These are phyloP conservation scores for Apis florea DNA, from an alignment of 1,140 invertebrate species.

Conservation along the genomic window DNA sequence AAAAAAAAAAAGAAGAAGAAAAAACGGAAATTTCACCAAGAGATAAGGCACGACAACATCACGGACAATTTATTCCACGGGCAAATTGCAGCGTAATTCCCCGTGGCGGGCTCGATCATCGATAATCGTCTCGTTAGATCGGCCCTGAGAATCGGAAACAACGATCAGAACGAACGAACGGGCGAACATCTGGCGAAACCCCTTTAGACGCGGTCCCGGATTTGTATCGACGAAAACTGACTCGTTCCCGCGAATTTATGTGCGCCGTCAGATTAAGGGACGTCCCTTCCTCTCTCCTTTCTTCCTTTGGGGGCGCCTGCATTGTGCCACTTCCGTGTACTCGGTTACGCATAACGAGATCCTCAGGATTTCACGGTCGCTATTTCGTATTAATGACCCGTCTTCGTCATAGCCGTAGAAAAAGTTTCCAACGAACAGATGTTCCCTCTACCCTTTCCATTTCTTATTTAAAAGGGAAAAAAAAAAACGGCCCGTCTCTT, in stretches of 20 bases:
- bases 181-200: slow-evolving; percentile 75
- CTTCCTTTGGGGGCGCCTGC: slow-evolving; percentile 57
- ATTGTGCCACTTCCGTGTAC: slow-evolving; percentile 71
- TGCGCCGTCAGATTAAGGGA: slow-evolving; percentile 76
- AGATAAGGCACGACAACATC: background rate
- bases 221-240: slow-evolving; percentile 75
- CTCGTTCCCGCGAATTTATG: slow-evolving; percentile 79
- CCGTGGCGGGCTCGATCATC: background rate
- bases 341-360: slow-evolving; percentile 78
- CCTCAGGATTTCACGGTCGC: slow-evolving; percentile 68
- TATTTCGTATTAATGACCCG: slow-evolving; percentile 65
- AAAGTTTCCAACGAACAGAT: slow-evolving; percentile 65
- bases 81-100: slow-evolving; percentile 26
- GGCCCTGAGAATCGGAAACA: slow-evolving; percentile 28
- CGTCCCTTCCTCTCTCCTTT: slow-evolving; percentile 56
- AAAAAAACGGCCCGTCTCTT: background rate
- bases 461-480: no score
- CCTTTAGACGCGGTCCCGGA: slow-evolving; percentile 72
- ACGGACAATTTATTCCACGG: background rate
- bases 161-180: background rate
- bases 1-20: no score
- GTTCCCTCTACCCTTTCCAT: slow-evolving; percentile 43
- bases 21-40: slow-evolving; percentile 22
- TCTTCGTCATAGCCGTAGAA: slow-evolving; percentile 23
- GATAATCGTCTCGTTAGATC: slow-evolving; percentile 42